Conservation (phyloP, 2,797 vertebrate species). For the Limnodromus scolopaceus region DNA sequence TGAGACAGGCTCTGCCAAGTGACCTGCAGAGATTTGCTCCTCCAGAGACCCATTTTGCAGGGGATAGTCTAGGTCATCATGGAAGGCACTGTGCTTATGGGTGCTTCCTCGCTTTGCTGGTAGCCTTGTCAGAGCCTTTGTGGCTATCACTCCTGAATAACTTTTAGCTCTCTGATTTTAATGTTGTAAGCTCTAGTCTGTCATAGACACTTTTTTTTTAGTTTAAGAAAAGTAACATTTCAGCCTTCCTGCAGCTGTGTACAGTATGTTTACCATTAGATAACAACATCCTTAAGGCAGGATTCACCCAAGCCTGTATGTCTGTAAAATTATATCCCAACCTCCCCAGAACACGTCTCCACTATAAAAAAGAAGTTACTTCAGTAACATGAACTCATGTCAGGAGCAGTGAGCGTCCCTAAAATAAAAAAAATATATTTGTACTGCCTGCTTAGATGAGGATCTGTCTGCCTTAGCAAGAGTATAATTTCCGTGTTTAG, state of each 20-base stretch:
- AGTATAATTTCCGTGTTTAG: neutral
- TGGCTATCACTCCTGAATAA: neutral
- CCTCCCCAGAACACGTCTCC: neutral
- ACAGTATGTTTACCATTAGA: neutral
- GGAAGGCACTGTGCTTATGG: neutral
- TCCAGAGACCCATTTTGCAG: neutral
- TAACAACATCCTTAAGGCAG: neutral
- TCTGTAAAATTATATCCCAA: neutral
- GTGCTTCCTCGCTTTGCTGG: neutral
- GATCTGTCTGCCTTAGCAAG: neutral
- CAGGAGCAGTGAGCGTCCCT: neutral
- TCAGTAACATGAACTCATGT: neutral
- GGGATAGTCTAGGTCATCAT: accelerated
- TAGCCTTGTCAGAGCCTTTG: neutral
- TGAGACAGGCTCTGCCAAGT: neutral
- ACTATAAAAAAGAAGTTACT: neutral
- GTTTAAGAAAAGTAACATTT: neutral
- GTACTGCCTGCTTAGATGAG: neutral
- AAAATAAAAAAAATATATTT: neutral
- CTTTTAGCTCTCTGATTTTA: neutral
- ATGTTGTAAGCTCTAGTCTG: neutral
- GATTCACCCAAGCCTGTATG: neutral
- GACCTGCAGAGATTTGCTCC: neutral
- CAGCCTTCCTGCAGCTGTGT: neutral
- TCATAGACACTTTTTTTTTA: neutral